Evolutionary conservation across 2,888 invertebrate genomes (phyloP).

Genomic region (Sceliomorpha sp.): DNA sequence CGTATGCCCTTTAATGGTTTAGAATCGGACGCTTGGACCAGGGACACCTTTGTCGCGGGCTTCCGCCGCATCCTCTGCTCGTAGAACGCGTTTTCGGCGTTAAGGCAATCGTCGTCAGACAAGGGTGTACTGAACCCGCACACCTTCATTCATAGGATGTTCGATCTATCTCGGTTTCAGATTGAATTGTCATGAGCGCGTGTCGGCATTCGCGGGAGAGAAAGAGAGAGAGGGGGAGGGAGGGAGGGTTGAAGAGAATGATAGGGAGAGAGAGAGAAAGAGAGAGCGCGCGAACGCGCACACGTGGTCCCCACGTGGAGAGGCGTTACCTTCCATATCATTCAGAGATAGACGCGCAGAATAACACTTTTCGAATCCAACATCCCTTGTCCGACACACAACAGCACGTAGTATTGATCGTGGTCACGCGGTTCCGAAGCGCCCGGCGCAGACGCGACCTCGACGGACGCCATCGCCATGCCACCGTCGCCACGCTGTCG

Average conservation of each 20-base stretch:
- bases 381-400: conserved; percentile 75
- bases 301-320: conserved; percentile 79
- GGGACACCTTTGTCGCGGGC: too few species aligned
- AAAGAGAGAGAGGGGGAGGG: too few species aligned
- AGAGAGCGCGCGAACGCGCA: conserved; percentile 72
- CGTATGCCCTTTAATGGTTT: too few species aligned
- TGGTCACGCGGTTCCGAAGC: conserved; percentile 81
- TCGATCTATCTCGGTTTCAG: conserved; percentile 45
- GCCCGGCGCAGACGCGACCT: conserved; percentile 81
- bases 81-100: too few species aligned
- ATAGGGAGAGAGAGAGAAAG: too few species aligned
- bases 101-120: too few species aligned
- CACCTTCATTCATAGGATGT: conserved; percentile 32
- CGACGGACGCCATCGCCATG: conserved; percentile 78
- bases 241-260: too few species aligned
- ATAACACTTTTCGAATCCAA: conserved; percentile 80
- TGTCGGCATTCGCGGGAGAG: conserved; percentile 59
- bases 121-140: conserved; percentile 37
- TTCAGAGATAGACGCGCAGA: conserved; percentile 80
- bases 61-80: too few species aligned
- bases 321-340: conserved; percentile 80
- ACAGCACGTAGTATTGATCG: conserved; percentile 73
- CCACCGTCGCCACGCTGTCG: conserved; percentile 81
- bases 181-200: conserved; percentile 58
- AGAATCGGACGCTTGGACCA: too few species aligned